Evolutionary conservation across 2,797 vertebrate genomes (phyloP).

Genomic region (Meda fulgida): DNA sequence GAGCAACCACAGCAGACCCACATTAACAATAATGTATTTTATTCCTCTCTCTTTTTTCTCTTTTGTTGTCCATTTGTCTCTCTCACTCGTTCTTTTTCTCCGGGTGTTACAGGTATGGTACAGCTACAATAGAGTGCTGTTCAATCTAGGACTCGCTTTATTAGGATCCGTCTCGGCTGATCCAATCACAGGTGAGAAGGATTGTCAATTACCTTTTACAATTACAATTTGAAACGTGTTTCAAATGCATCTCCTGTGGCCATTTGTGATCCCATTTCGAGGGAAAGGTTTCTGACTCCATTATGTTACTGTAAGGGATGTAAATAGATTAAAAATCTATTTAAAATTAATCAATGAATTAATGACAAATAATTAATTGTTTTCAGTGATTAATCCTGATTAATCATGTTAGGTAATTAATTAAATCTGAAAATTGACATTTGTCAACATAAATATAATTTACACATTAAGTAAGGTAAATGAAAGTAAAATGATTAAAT

Average conservation of each 20-base stretch:
- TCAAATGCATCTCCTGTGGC: background rate
- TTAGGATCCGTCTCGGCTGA: background rate
- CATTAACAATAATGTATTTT: slow-evolving; percentile 16
- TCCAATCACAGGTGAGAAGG: background rate
- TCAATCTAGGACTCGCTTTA: background rate
- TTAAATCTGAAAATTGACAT: background rate
- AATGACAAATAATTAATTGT: background rate
- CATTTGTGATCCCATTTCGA: background rate
- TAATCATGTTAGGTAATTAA: background rate
- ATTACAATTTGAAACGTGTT: background rate
- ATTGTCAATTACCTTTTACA: background rate
- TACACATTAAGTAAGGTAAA: background rate
- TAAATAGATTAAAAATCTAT: background rate
- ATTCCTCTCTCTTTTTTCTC: slow-evolving; percentile 1
- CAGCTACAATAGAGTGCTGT: background rate
- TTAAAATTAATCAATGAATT: background rate
- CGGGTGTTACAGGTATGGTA: background rate
- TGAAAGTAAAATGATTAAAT: background rate
- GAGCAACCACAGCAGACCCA: slow-evolving; percentile 28
- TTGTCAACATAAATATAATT: background rate
- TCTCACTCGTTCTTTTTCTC: slow-evolving; percentile 4
- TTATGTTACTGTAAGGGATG: background rate
- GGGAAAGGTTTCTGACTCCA: background rate
- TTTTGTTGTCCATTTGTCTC: slow-evolving; percentile 8
- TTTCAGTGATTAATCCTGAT: background rate